Evolutionary conservation across 2,113 vertebrate species (phyloP).

Genomic region (Gopherus evgoodei): DNA sequence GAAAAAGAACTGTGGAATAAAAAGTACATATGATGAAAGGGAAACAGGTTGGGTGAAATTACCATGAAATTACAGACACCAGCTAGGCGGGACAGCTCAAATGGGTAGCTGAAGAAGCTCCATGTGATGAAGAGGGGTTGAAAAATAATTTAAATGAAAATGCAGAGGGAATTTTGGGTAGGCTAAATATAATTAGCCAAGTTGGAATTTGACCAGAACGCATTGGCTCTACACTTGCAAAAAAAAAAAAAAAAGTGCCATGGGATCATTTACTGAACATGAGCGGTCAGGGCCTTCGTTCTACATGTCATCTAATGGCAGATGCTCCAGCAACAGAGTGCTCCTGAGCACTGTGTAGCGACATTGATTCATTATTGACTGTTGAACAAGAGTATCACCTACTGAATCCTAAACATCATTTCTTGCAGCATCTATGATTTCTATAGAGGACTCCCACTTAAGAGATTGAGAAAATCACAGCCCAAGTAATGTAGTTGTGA

Average conservation of each 20-base stretch:
- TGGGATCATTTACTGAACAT: background rate
- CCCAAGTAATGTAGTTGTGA: background rate
- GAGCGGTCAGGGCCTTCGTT: background rate
- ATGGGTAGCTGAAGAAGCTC: background rate
- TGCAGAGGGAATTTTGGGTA: slow-evolving; percentile 22
- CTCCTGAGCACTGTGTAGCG: background rate
- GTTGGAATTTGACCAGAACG: slow-evolving; percentile 53
- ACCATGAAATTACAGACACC: background rate
- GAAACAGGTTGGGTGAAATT: background rate
- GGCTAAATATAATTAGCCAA: background rate
- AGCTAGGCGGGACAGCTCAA: background rate
- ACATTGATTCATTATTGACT: background rate
- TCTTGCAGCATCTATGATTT: background rate
- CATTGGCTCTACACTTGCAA: background rate
- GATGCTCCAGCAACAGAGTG: background rate
- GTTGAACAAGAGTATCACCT: background rate
- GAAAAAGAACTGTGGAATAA: background rate
- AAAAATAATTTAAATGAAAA: slow-evolving; percentile 56
- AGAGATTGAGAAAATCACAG: background rate
- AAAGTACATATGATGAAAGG: background rate
- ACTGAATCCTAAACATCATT: background rate
- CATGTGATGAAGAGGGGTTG: slow-evolving; percentile 47
- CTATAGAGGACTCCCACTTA: background rate
- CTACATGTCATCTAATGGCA: slow-evolving; percentile 53
- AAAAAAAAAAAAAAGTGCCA: background rate